Evolutionary conservation across 2,113 vertebrate genomes (phyloP).

Genomic region (Pionites leucogaster): DNA sequence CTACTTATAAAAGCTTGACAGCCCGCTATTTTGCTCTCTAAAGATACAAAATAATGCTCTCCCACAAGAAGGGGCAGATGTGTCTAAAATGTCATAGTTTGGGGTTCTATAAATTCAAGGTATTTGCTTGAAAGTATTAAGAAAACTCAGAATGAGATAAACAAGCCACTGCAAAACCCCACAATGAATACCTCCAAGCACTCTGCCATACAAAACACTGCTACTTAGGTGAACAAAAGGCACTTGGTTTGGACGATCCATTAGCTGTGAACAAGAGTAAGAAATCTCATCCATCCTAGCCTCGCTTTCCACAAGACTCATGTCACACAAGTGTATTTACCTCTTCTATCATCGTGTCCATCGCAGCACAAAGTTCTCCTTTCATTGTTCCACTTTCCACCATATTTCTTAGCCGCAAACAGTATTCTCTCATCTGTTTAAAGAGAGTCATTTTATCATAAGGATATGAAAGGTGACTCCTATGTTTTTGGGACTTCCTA

Average conservation of each 20-base stretch:
- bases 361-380: constrained; percentile 80
- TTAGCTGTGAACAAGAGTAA: background rate
- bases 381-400: constrained; percentile 84
- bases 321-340: constrained; percentile 64
- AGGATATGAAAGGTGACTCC: background rate
- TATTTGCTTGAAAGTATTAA: background rate
- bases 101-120: background rate
- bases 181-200: background rate
- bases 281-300: background rate
- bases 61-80: background rate
- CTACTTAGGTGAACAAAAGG: background rate
- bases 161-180: background rate
- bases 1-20: background rate
- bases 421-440: constrained; percentile 93
- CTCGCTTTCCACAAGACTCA: background rate
- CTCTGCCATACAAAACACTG: background rate
- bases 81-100: background rate
- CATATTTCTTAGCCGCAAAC: constrained; percentile 90
- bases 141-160: background rate
- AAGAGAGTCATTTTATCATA: background rate
- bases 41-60: background rate
- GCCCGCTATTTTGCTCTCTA: background rate
- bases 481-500: background rate
- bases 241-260: background rate
- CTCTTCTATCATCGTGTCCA: constrained; percentile 97